Evolutionary conservation across 2,888 invertebrate species (phyloP).

Genomic region (Hypomecis punctinalis): DNA sequence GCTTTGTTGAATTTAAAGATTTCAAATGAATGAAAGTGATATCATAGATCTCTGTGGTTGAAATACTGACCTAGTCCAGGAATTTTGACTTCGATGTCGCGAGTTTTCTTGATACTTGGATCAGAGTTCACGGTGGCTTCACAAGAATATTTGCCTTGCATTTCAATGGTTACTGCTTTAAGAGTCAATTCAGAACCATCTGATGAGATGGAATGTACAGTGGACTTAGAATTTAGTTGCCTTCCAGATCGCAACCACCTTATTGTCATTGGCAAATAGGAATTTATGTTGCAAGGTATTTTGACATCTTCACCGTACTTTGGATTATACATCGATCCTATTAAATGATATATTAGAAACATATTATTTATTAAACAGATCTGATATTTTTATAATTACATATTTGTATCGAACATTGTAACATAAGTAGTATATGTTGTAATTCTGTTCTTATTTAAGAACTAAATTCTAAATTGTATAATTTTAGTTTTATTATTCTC

Average conservation of each 20-base stretch:
- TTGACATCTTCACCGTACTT: slow-evolving; percentile 25
- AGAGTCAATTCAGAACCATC: slow-evolving; percentile 22
- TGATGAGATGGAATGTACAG: slow-evolving; percentile 22
- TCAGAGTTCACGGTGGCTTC: slow-evolving; percentile 25
- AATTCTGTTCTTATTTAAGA: too few species aligned
- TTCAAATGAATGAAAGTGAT: too few species aligned
- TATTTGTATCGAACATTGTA: too few species aligned
- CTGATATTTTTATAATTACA: too few species aligned
- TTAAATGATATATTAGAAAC: too few species aligned
- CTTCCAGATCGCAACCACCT: slow-evolving; percentile 28
- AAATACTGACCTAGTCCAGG: slow-evolving; percentile 13
- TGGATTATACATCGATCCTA: slow-evolving; percentile 6
- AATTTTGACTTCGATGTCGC: slow-evolving; percentile 1
- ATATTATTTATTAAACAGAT: too few species aligned
- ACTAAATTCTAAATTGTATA: too few species aligned
- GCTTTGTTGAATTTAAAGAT: too few species aligned
- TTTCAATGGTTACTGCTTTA: slow-evolving; percentile 17
- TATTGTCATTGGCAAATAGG: slow-evolving; percentile 26
- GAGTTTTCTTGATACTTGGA: slow-evolving; percentile 5
- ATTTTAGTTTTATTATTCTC: too few species aligned
- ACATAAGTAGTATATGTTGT: too few species aligned
- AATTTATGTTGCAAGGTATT: slow-evolving; percentile 34
- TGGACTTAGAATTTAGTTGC: slow-evolving; percentile 4
- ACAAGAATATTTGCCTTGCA: slow-evolving; percentile 37
- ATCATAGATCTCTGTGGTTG: background rate